Conservation (phyloP, 2,797 vertebrate genomes). For the Falco naumanni region DNA sequence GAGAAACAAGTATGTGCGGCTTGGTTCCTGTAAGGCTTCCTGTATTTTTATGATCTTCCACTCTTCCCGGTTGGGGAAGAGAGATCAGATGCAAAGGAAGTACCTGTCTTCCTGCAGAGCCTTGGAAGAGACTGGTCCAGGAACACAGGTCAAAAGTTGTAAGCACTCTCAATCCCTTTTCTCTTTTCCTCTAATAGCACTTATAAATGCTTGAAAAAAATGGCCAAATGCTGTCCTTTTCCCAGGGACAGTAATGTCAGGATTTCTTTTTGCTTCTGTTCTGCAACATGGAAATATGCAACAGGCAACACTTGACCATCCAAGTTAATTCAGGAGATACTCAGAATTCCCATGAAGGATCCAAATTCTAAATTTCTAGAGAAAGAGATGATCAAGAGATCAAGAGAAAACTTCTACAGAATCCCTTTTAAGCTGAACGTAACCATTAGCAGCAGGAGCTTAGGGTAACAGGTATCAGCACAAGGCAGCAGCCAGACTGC, state of each 20-base stretch:
- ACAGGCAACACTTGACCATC: neutral
- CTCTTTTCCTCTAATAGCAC: neutral
- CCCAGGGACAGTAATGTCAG: neutral
- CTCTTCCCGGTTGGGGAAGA: neutral
- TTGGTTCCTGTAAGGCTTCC: neutral
- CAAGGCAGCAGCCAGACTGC: neutral
- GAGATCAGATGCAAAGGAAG: conserved; percentile 21
- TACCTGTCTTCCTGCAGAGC: neutral
- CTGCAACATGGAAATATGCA: neutral
- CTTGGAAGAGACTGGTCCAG: neutral
- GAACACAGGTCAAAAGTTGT: neutral
- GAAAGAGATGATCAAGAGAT: neutral
- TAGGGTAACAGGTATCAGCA: neutral
- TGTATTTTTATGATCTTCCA: neutral
- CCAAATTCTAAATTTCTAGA: neutral
- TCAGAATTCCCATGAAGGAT: neutral
- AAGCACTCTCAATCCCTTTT: neutral
- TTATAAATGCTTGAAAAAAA: neutral
- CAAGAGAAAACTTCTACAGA: neutral
- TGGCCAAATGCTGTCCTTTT: neutral
- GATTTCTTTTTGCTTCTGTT: neutral
- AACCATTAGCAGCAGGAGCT: neutral
- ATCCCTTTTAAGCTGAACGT: neutral
- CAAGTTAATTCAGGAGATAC: neutral
- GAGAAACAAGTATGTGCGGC: rapidly evolving